Base-by-base conservation (phyloP, 2,888 invertebrate genomes). In the Hyposoter didymator region DNA sequence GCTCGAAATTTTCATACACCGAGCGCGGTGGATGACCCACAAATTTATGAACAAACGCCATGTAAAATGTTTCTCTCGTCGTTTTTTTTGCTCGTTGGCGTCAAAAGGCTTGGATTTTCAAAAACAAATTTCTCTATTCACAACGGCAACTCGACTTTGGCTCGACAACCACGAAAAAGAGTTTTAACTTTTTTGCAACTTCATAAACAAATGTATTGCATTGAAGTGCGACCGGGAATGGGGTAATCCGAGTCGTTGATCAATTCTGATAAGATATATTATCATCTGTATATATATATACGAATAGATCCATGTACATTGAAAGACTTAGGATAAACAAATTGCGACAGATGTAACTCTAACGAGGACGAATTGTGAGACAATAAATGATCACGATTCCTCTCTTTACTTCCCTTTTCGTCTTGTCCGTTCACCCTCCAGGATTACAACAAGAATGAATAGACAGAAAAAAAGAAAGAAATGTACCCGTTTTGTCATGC, bases 311-410 rank as follows among this genome's bases (percentile, higher is more conserved):
- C 22, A 35, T 74, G 49, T 59, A 47, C 73, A 75, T 62, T 19
- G 78, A 64, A 78, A 86, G 84, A 84, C 88, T 89, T 88, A 89
- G 84, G 87, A 84, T 85, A 86, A 88, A 89, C 85, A 86, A 87
- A 89, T 88, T 86, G 87, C 82, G 75, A 84, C 88, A 89, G 89
- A 89, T 89, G 88, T 89, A 87, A 87, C 83, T 87, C 85, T 86
- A 84, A 84, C 79, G 76, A 82, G 83, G 82, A 82, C 76, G 80
- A 83, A 83, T 80, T 69, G 78, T 76, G 43, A 52, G 83, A 80
- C 76, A 69, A 85, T 78, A 83, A 85, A 85, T 85, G 80, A 83
- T 85, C 62, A 80, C 83, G 62, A 85, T 85, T 78, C 79, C 79
- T 85, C 82, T 79, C 80, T 39, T 73, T 32, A 55, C 76, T 39